Evolutionary conservation across 2,888 invertebrate species (phyloP), one percentile per base, ranked within the genome.

Genomic region (Macaria liturata): DNA sequence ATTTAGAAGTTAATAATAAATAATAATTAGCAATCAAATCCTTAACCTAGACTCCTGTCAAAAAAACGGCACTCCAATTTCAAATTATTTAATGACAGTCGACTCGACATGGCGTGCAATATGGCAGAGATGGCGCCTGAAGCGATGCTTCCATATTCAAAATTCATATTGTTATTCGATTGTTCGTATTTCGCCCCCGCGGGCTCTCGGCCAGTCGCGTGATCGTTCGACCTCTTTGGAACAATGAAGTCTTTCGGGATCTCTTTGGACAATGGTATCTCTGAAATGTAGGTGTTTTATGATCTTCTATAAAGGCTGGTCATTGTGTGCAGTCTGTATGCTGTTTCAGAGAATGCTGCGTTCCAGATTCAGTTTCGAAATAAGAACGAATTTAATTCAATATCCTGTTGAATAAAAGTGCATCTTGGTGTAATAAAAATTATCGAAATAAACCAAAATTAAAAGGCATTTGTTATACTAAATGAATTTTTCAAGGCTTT

Each of bases 131-230:
- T 65, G 69, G 66, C 67, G 78, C 84, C 71, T 57, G 71, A 54
- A 79, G 86, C 83, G 60, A 62, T 72, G 81, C 81, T 85, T 81
- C 86, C 84, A 84, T 83, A 83, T 82, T 80, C 78, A 77, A 75
- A 76, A 65, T 59, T 62, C 59, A 59, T 57, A 59, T 59, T 68
- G 65, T 67, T 65, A 59, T 55, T 59, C 55, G 52, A 49, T 59
- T 58, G 63, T 60, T 63, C 56, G 52, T 55, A 63, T 54, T 64
- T 59, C 48, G 66, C 57, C 64, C 81, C 72, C 60, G 69, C 64
- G 80, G 84, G 78, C 59, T 64, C 45, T 39, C 43, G 59, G 61
- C 59, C 62, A 55, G 66, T 56, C 66, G 84, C 84, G 81, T 84
- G 85, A 83, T 78, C 75, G 69, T 70, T 72, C 70, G 64, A 68